phyloP scores from a whole-genome alignment of 2,888 invertebrate species.

The Cryptus armator region DNA sequence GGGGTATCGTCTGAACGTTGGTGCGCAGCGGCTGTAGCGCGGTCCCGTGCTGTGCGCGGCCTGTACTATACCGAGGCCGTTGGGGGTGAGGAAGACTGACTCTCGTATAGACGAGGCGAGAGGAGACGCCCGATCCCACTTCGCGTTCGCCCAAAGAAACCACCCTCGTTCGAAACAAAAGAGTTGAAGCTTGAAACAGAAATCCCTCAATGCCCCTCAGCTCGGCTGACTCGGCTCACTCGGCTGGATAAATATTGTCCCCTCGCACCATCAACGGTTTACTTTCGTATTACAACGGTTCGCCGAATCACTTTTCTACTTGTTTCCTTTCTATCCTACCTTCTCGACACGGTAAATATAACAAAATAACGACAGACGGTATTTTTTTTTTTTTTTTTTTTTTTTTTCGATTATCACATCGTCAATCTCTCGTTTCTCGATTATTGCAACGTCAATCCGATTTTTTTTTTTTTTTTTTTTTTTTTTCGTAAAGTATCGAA shows the following conservation, averaged over 20 bases:
- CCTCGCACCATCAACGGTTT: conserved; percentile 71
- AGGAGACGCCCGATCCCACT: conserved; percentile 49
- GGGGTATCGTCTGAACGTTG: conserved; percentile 37
- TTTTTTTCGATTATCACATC: conserved; percentile 4
- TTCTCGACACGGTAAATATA: conserved; percentile 16
- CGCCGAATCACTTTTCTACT: conserved; percentile 68
- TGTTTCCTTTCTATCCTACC: conserved; percentile 54
- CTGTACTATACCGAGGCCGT: conserved; percentile 21
- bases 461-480: background rate
- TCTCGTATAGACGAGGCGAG: conserved; percentile 55
- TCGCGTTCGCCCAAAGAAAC: conserved; percentile 68
- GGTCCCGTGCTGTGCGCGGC: conserved; percentile 36
- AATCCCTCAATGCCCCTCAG: conserved; percentile 74
- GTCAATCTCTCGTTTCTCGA: background rate
- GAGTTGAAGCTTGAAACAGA: conserved; percentile 74
- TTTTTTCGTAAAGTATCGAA: background rate
- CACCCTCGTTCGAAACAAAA: conserved; percentile 75
- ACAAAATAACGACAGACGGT: conserved; percentile 37
- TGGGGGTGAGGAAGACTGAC: conserved; percentile 51
- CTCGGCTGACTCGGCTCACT: conserved; percentile 59
- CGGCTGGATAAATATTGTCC: conserved; percentile 72
- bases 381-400: background rate
- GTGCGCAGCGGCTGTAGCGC: conserved; percentile 33
- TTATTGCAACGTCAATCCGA: background rate
- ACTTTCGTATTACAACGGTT: conserved; percentile 71